A percentile compares a stretch with the other conserved stretches of the same genome.
Evolutionary conservation across 2,113 vertebrate genomes (phyloP).

Genomic region (Irena cyanogastra): DNA sequence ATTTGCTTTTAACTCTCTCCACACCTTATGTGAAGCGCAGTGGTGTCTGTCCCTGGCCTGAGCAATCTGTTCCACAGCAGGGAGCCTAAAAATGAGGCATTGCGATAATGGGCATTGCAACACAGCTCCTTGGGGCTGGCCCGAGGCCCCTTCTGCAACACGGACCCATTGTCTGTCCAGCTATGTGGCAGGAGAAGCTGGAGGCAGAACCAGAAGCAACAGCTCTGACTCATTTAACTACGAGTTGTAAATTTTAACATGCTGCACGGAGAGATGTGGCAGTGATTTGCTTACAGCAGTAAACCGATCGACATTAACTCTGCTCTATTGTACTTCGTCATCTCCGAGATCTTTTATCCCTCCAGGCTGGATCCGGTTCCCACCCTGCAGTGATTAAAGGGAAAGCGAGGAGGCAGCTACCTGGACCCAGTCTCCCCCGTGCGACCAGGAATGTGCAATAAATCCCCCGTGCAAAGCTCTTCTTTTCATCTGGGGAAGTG

Average conservation of each 20-base stretch:
- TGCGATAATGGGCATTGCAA: slow-evolving; percentile 41
- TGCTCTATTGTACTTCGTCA: not conserved
- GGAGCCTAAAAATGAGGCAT: slow-evolving; percentile 42
- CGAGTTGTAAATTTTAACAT: not conserved
- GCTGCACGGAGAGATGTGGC: not conserved
- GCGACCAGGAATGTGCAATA: slow-evolving; percentile 10
- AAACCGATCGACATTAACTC: slow-evolving; percentile 1
- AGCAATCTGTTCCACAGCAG: slow-evolving; percentile 52
- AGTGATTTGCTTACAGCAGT: slow-evolving; percentile 32
- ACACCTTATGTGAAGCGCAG: slow-evolving; percentile 4
- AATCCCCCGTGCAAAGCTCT: not conserved
- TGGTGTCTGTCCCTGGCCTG: not conserved
- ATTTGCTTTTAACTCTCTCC: not conserved
- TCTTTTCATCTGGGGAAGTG: not conserved
- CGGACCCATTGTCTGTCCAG: slow-evolving; percentile 17
- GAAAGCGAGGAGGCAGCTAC: slow-evolving; percentile 4
- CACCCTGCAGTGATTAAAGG: slow-evolving; percentile 39
- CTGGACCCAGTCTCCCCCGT: not conserved
- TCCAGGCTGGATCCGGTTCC: slow-evolving; percentile 29
- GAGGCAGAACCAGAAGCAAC: slow-evolving; percentile 23
- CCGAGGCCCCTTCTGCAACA: slow-evolving; percentile 19
- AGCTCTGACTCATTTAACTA: slow-evolving; percentile 30
- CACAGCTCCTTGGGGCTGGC: not conserved
- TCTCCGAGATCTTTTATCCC: not conserved
- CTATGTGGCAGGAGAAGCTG: slow-evolving; percentile 2